phyloP scores from a whole-genome alignment of 2,797 vertebrate genomes.

The Rhinichthys osculus region DNA sequence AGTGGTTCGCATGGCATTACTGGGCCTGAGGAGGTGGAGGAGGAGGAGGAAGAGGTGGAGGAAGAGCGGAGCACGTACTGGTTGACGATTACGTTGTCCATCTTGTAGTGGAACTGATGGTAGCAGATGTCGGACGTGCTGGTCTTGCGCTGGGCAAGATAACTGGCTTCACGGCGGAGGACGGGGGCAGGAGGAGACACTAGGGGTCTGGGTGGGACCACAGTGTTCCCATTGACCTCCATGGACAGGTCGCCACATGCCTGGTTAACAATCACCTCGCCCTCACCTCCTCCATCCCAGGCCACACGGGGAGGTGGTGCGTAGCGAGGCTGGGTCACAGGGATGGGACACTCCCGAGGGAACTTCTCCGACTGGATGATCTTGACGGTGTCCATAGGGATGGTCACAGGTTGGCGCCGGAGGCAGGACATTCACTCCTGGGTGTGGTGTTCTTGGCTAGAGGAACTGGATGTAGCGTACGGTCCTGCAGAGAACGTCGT shows the following conservation, averaged over 20 bases:
- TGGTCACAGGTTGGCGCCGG: slow-evolving; percentile 94
- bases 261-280: slow-evolving; percentile 97
- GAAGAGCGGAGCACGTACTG: slow-evolving; percentile 92
- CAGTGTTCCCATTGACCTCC: slow-evolving; percentile 75
- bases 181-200: slow-evolving; percentile 75
- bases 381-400: slow-evolving; percentile 99
- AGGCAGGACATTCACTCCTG: slow-evolving; percentile 92
- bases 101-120: slow-evolving; percentile 95
- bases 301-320: slow-evolving; percentile 88
- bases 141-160: slow-evolving; percentile 79
- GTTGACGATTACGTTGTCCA: slow-evolving; percentile 96
- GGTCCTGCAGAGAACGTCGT: slow-evolving; percentile 41
- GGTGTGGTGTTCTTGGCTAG: slow-evolving; percentile 42
- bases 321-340: slow-evolving; percentile 87
- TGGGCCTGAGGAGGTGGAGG: slow-evolving; percentile 79
- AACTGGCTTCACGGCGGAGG: slow-evolving; percentile 79
- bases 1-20: slow-evolving; percentile 91
- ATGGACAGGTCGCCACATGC: slow-evolving; percentile 92
- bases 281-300: slow-evolving; percentile 94
- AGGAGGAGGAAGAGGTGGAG: slow-evolving; percentile 73
- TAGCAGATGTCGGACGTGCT: slow-evolving; percentile 90
- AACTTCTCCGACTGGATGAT: slow-evolving; percentile 98
- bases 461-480: slow-evolving; percentile 29
- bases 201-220: slow-evolving; percentile 74
- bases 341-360: slow-evolving; percentile 87